Conservation (phyloP, 35 echinoderm and acorn worm species). For the Patiria miniata region DNA sequence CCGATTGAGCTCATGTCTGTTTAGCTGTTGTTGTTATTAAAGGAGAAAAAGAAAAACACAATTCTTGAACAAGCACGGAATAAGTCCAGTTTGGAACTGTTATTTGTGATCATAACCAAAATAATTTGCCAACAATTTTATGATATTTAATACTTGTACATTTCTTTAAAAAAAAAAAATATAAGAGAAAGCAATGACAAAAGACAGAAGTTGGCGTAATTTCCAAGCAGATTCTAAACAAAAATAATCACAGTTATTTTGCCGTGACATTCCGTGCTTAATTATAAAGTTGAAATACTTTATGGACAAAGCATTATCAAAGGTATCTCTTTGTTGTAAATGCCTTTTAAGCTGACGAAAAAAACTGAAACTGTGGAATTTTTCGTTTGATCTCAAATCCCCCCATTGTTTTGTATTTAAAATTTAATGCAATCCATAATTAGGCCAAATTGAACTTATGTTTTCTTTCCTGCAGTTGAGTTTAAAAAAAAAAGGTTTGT, state of each 20-base stretch:
- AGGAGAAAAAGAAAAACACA: not conserved
- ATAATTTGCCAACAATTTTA: constrained; percentile 10
- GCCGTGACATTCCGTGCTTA: constrained; percentile 20
- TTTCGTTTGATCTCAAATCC: not conserved
- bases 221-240: too few species aligned
- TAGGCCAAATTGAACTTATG: not conserved
- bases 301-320: not conserved
- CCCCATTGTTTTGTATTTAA: not conserved
- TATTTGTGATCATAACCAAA: not conserved
- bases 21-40: not conserved
- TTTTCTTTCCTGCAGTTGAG: not conserved
- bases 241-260: not conserved
- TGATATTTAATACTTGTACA: constrained; percentile 13
- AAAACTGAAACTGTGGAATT: not conserved
- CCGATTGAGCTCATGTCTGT: constrained; percentile 27
- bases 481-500: not conserved
- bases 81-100: not conserved
- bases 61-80: constrained; percentile 2
- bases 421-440: not conserved
- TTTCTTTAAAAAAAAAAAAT: not conserved
- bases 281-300: not conserved
- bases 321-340: not conserved
- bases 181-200: not conserved
- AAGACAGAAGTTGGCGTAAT: not conserved
- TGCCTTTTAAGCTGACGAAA: not conserved